Evolutionary conservation across 2,113 vertebrate species (phyloP), one percentile per base, ranked within the genome.

Genomic region (Callopanchax toddi): DNA sequence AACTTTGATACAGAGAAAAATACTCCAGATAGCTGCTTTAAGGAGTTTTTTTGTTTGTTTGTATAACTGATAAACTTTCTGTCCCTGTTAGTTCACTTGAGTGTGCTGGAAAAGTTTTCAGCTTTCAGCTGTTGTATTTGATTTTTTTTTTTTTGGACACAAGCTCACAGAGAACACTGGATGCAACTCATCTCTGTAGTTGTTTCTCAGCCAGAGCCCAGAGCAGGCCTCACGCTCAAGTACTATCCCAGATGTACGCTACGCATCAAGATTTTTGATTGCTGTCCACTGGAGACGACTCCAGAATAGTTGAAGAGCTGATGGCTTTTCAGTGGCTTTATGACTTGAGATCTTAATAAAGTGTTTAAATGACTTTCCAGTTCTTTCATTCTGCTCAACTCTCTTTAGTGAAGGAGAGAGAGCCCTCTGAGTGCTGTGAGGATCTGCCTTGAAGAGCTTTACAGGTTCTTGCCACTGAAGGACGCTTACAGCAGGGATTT

Each of bases 341-440:
- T 84, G 82, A 89, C 76, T 85, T 79, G 65, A 83, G 74, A 87
- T 87, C 81, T 87, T 88, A 84, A 87, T 85, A 85, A 85, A 87
- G 77, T 79, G 78, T 85, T 82, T 84, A 68, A 89, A 84, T 83
- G 80, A 87, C 78, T 84, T 85, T 84, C 83, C 82, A 82, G 65
- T 48, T 50, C 53, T 74, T 74, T 84, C 59, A 63, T 67, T 72
- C 39, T 18, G 51, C 34, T 40, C 83, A 34, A 66, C 74, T 63
- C 64, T 79, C 71, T 80, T 13, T 53, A 61, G 45, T 58, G 22
- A 46, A 45, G 60, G 53, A 84, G 51, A 43, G 67, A 34, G 22
- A 79, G 67, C 44, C 12, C 25, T 68, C 44, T 54, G 26, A 76
- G 54, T 29, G 60, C 55, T 67, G 16, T 16, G 67, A 81, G 52